phyloP scores from a whole-genome alignment of 2,888 invertebrate species.

The Sarcophaga variegata region DNA sequence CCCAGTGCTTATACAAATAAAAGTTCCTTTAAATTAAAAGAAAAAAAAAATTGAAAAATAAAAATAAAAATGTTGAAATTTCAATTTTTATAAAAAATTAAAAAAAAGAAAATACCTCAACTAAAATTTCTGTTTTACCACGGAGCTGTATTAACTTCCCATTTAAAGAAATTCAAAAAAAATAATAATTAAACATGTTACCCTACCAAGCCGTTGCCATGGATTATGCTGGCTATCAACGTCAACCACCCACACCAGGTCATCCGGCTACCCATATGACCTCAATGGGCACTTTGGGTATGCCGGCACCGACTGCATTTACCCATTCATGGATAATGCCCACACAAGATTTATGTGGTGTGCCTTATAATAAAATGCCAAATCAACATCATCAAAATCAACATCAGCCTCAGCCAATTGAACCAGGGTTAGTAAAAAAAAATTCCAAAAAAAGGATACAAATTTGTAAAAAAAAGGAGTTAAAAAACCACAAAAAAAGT shows the following conservation, averaged over 20 bases:
- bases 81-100: conserved; percentile 22
- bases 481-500: too few species aligned
- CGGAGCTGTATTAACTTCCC: neutral
- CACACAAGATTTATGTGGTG: conserved; percentile 95
- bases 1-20: conserved; percentile 30
- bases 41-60: neutral
- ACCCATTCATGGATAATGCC: conserved; percentile 97
- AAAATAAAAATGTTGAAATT: conserved; percentile 7
- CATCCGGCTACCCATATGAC: conserved; percentile 81
- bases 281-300: conserved; percentile 83
- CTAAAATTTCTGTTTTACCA: neutral
- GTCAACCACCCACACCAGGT: conserved; percentile 82
- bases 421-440: conserved; percentile 87
- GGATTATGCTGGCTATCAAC: conserved; percentile 89
- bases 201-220: conserved; percentile 94
- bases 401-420: conserved; percentile 84
- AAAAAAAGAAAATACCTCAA: conserved; percentile 60
- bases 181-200: conserved; percentile 84
- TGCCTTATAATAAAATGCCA: conserved; percentile 89
- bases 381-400: conserved; percentile 79
- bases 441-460: neutral
- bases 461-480: neutral
- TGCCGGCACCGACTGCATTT: conserved; percentile 85
- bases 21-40: conserved; percentile 58
- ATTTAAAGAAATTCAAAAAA: conserved; percentile 10